Base-by-base conservation (phyloP, 2,797 vertebrate genomes). In the Falco columbarius region DNA sequence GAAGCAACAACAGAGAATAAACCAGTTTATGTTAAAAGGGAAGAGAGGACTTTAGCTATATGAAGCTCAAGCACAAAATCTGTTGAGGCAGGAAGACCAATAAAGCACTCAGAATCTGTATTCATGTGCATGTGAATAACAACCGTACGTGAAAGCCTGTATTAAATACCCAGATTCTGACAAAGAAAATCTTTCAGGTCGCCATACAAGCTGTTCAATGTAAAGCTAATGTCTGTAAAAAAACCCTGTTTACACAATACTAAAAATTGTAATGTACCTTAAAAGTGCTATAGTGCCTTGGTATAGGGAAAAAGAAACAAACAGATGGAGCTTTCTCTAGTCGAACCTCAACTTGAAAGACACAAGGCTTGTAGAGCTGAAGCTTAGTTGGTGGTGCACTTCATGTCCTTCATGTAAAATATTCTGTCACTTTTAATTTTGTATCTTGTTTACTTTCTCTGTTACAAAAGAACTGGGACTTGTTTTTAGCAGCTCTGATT, bases 401-500 rank as follows among this genome's bases (percentile, higher is more conserved):
- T 86, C 96, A 89, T 92, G 90, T 96, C 96, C 97, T 98, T 97
- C 94, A 97, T 95, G 85, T 96, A 97, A 97, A 97, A 94, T 96
- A 97, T 96, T 94, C 97, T 98, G 98, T 98, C 97, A 98, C 95
- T 97, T 98, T 97, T 97, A 98, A 98, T 98, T 98, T 97, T 95
- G 95, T 82, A 92, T 88, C 97, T 98, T 98, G 96, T 98, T 98
- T 98, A 96, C 96, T 96, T 97, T 97, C 95, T 95, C 93, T 93
- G 82, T 97, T 97, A 96, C 86, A 95, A 84, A 98, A 98, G 97
- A 97, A 96, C 86, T 95, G 92, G 95, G 91, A 97, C 96, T 98
- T 98, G 97, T 97, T 98, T 98, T 97, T 97, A 97, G 96, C 97
- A 97, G 96, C 95, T 97, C 94, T 97, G 97, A 98, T 98, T 98